phyloP scores from a whole-genome alignment of 1,140 invertebrate genomes.

The Lordiphosa stackelbergi region DNA sequence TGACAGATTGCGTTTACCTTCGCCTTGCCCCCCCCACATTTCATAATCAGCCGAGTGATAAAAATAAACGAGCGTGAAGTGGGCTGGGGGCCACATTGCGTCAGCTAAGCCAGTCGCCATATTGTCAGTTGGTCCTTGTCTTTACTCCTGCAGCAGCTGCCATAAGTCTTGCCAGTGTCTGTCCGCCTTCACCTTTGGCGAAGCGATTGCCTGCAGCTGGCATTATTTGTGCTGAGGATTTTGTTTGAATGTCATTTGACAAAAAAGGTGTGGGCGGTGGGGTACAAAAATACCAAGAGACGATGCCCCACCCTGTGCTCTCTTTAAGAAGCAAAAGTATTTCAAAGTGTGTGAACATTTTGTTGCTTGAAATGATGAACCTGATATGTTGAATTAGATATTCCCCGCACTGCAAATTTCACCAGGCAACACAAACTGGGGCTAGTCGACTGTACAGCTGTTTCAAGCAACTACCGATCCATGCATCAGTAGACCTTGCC shows the following conservation, averaged over 20 bases:
- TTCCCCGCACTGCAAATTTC: no score
- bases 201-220: slow-evolving; percentile 9
- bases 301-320: no score
- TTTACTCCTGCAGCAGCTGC: slow-evolving; percentile 4
- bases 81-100: slow-evolving; percentile 17
- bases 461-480: no score
- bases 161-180: slow-evolving; percentile 3
- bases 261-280: slow-evolving; percentile 24
- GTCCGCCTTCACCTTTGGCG: slow-evolving; percentile 4
- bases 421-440: no score
- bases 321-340: background rate
- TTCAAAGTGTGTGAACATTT: no score
- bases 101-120: slow-evolving; percentile 21
- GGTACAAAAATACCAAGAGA: background rate
- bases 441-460: no score
- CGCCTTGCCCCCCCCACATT: background rate
- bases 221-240: slow-evolving; percentile 18
- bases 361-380: no score
- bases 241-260: slow-evolving; percentile 59
- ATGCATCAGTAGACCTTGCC: no score
- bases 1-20: slow-evolving; percentile 56
- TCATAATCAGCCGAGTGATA: slow-evolving; percentile 45
- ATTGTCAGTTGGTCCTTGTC: slow-evolving; percentile 7
- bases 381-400: no score
- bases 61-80: slow-evolving; percentile 34